Evolutionary conservation across 23 tunicate genomes (phyloP), one percentile per base, ranked within the genome.

Genomic region (Diplosoma virens): DNA sequence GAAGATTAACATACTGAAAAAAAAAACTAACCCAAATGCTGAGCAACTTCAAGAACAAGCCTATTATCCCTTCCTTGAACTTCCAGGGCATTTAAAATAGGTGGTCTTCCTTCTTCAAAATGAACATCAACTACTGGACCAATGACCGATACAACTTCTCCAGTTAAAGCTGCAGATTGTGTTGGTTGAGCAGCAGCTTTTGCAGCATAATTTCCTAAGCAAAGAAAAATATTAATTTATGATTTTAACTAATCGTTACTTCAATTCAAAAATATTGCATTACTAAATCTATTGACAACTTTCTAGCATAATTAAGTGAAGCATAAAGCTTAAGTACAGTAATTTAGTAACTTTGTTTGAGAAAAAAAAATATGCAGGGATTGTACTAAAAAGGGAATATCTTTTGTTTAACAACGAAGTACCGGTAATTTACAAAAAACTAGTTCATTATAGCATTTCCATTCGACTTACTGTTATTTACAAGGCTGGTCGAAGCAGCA

Each of bases 121-220:
- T 95, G 99, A 46, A 95, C 99, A 70, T 95, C 99, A 23, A 89
- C 96, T 14, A 95, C 99, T 69, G 99, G 99, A 35, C 99, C 99
- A 76, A 95, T 95, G 33, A 95, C 99, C 36, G 99, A 96, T 28
- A 95, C 99, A 53, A 95, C 84, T 63, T 84, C 77, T 3, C 99
- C 99, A 9, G 73, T 82, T 54, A 92, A 84, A 1, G 71, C 84
- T 1, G 73, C 67, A 27, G 77, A 23, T 59, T 37, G 70, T 3
- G 83, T 36, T 25, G 28, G 59, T 5, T 34, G n/a, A 47, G 78
- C 34, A 0, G 87, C 84, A 22, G 72, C 82, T 63, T 78, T 86
- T 27, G 79, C 66, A 31, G 80, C 58, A 72, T 89, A 89, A 0
- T 82, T 21, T 29, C 88, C 84, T 82, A 25, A 17, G 29, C 47